These are phyloP conservation scores for Scylla paramamosain DNA, from an alignment of 1,140 invertebrate species.

Conservation along the genomic window DNA sequence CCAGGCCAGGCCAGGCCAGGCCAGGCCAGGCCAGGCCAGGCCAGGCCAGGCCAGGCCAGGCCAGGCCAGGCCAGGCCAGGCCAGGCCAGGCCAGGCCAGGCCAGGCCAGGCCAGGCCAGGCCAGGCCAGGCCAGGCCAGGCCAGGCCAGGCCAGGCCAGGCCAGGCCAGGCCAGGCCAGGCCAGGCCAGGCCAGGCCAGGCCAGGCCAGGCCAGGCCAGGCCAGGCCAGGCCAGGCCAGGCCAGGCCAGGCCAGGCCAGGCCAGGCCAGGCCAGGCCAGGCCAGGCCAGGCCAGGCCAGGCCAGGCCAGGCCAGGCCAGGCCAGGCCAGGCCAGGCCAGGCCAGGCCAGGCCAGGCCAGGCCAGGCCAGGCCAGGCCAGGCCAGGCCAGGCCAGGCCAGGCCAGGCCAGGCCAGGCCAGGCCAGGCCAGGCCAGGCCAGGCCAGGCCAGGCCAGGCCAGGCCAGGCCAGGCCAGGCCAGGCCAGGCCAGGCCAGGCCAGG, in stretches of 20 bases:
- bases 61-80: constrained; percentile 38
- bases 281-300: constrained; percentile 42
- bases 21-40: constrained; percentile 53
- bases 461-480: constrained; percentile 34
- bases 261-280: constrained; percentile 38
- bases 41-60: constrained; percentile 23
- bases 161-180: constrained; percentile 39
- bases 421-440: constrained; percentile 30
- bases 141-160: constrained; percentile 36
- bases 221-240: constrained; percentile 33
- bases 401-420: constrained; percentile 28
- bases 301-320: constrained; percentile 38
- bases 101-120: constrained; percentile 39
- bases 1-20: constrained; percentile 42
- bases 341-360: constrained; percentile 28
- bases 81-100: constrained; percentile 42
- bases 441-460: constrained; percentile 28
- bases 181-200: constrained; percentile 38
- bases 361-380: constrained; percentile 41
- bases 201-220: constrained; percentile 22
- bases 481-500: constrained; percentile 33
- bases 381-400: constrained; percentile 46
- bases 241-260: constrained; percentile 34
- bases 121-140: constrained; percentile 44
- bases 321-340: constrained; percentile 30